Conservation (phyloP, 2,888 invertebrate species). For the Melitaea athalia region DNA sequence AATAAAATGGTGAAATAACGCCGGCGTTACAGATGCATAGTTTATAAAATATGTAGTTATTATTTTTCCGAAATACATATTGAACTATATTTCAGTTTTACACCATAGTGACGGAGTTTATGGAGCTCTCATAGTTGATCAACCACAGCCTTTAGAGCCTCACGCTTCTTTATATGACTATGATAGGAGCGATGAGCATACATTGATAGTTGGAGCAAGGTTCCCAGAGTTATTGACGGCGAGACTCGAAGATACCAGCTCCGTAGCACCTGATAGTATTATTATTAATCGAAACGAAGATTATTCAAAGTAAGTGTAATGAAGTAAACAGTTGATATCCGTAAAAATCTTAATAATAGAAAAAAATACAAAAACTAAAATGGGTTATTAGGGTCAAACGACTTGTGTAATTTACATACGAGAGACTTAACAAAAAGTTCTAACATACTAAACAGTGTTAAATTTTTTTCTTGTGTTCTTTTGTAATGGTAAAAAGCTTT, state of each 20-base stretch:
- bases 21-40: too few species aligned
- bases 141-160: slow-evolving; percentile 70
- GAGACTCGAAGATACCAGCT: slow-evolving; percentile 62
- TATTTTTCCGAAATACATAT: too few species aligned
- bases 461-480: too few species aligned
- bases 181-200: slow-evolving; percentile 71
- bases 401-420: too few species aligned
- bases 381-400: too few species aligned
- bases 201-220: slow-evolving; percentile 76
- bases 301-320: slow-evolving; percentile 60
- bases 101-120: slow-evolving; percentile 84
- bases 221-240: slow-evolving; percentile 82
- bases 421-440: too few species aligned
- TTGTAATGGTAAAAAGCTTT: too few species aligned
- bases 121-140: slow-evolving; percentile 81
- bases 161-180: slow-evolving; percentile 70
- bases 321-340: background rate
- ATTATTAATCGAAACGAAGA: slow-evolving; percentile 61
- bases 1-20: too few species aligned
- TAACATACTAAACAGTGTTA: too few species aligned
- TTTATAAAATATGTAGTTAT: too few species aligned
- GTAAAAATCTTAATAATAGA: background rate
- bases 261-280: slow-evolving; percentile 64
- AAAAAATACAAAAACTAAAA: too few species aligned
- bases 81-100: slow-evolving; percentile 65